Evolutionary conservation across 2,888 invertebrate genomes (phyloP).

Genomic region (Erebia aethiops): DNA sequence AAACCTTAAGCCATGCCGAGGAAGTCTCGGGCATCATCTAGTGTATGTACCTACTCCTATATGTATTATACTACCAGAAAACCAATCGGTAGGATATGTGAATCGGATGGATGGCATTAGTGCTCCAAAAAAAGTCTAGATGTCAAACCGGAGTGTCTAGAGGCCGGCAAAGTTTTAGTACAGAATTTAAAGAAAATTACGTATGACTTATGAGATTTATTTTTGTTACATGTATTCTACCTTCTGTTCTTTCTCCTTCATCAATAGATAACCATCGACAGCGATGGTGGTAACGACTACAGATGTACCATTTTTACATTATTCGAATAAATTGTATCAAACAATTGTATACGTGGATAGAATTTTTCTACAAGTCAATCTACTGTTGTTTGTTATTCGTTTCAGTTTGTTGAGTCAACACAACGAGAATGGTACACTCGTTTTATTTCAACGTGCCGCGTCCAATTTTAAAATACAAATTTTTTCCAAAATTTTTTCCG

Average conservation of each 20-base stretch:
- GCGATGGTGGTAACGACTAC: not conserved
- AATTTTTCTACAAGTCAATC: conserved; percentile 42
- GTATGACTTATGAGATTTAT: too few relatives aligned
- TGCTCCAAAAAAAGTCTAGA: too few relatives aligned
- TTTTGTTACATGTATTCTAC: not conserved
- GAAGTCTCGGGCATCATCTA: too few relatives aligned
- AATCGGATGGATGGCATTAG: too few relatives aligned
- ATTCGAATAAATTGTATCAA: not conserved
- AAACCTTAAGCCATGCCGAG: too few relatives aligned
- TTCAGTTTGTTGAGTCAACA: conserved; percentile 57
- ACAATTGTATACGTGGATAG: conserved; percentile 32
- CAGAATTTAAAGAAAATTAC: too few relatives aligned
- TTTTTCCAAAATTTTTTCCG: conserved; percentile 23
- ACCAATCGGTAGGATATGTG: too few relatives aligned
- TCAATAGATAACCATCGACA: not conserved
- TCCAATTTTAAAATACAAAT: conserved; percentile 37
- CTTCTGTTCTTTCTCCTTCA: not conserved
- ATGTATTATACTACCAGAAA: too few relatives aligned
- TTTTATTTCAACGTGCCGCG: conserved; percentile 38
- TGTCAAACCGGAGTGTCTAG: too few relatives aligned
- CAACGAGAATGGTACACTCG: conserved; percentile 37
- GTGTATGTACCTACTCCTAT: too few relatives aligned
- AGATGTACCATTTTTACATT: not conserved
- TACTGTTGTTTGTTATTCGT: conserved; percentile 47
- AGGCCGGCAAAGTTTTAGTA: too few relatives aligned